These are phyloP conservation scores for Elaphurus davidianus DNA, from an alignment of 2,113 vertebrate genomes.

Conservation along the genomic window DNA sequence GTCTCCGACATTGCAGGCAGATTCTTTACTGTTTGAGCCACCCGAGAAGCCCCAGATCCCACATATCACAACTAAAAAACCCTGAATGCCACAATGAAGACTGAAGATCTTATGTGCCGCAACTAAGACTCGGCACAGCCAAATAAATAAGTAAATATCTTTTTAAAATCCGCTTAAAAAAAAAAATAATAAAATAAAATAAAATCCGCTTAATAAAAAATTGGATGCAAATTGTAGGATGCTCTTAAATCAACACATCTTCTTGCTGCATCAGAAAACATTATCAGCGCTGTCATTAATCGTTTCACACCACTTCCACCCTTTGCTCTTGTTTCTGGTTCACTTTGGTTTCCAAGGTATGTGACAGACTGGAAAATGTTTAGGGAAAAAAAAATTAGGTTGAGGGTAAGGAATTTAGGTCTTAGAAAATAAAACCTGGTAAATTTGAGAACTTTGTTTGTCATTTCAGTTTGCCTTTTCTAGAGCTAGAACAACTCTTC, in stretches of 20 bases:
- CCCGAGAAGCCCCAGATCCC: background rate
- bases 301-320: background rate
- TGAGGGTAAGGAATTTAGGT: background rate
- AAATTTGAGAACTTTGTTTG: background rate
- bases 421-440: conserved; percentile 1
- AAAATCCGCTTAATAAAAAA: conserved; percentile 17
- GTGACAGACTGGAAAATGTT: background rate
- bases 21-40: background rate
- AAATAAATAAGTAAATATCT: background rate
- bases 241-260: conserved; percentile 18
- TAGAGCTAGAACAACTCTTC: background rate
- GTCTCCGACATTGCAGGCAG: background rate
- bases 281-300: background rate
- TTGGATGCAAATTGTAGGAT: background rate
- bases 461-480: background rate
- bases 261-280: background rate
- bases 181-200: background rate
- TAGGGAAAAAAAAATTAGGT: background rate
- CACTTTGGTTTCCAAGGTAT: background rate
- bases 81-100: background rate
- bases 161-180: background rate
- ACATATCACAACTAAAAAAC: background rate
- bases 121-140: background rate
- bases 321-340: conserved; percentile 1
- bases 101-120: background rate